Percentiles rank a stretch among this genome's conserved stretches.
phyloP scores from a whole-genome alignment of 2,113 vertebrate species.

The Poeciliopsis retropinna region DNA sequence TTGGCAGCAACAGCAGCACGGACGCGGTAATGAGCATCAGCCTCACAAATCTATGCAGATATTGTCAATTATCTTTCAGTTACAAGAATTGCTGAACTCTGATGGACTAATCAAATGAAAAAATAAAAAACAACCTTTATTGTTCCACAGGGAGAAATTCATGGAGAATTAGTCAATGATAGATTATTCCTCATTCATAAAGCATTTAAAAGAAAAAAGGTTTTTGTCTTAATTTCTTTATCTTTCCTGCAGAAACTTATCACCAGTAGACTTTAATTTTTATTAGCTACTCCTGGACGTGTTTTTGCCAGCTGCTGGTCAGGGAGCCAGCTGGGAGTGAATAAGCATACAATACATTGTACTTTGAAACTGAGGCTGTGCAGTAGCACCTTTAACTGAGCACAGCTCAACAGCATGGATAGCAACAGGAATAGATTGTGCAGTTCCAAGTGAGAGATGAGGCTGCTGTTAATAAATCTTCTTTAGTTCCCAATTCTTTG shows the following conservation, averaged over 20 bases:
- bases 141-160: too few relatives aligned
- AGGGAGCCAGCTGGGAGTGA: neutral
- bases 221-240: neutral
- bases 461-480: too few relatives aligned
- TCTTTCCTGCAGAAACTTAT: neutral
- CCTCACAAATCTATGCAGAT: conserved; percentile 1
- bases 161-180: neutral
- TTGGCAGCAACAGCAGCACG: neutral
- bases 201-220: neutral
- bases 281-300: neutral
- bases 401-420: neutral
- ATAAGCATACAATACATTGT: neutral
- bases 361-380: neutral
- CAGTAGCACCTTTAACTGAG: neutral
- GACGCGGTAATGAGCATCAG: conserved; percentile 26
- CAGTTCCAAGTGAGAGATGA: too few relatives aligned
- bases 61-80: conserved; percentile 20
- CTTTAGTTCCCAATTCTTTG: too few relatives aligned
- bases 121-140: too few relatives aligned
- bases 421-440: too few relatives aligned
- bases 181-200: neutral
- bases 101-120: conserved; percentile 10
- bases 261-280: neutral
- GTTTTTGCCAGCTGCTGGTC: neutral
- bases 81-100: conserved; percentile 4